Base-by-base conservation (phyloP, 2,888 invertebrate genomes). In the Leptinotarsa juncta region DNA sequence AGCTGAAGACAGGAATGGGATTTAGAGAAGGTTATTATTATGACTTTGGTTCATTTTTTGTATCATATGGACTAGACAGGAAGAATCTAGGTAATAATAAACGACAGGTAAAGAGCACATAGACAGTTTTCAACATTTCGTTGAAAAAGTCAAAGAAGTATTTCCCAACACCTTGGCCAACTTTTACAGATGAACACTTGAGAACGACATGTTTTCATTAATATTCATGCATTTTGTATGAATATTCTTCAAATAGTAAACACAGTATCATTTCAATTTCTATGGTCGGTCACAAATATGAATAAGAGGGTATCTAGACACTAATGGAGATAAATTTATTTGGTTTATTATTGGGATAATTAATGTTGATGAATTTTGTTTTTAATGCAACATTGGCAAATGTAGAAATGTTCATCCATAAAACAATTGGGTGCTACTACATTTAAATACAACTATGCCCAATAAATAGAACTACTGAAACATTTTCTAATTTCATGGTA, bases 31-130 rank as follows among this genome's bases (percentile, higher is more conserved):
- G 79, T 78, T 76, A 77, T 71, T 77, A 79, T 71, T 77, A 79
- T 77, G 77, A 77, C 83, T 83, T 84, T 84, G 83, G 83, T 83
- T 79, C 75, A 57, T 32, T 57, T 42, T 72, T 74, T 78, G 71
- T 73, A 71, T 70, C 67, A 75, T 74, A 74, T 60, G 76, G 80
- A 81, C 82, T 81, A 81, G 81, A 81, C 42, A 69, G 69, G 57
- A 69, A 49, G 42, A 32, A 20, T 42, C 20, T 69, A 60, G 48
- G 57, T 69, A 57, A 20, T 57, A 69, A 42, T 49, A 55, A 23
- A 32, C 60, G 18, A 48, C 57, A 18, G 23, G 20, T 20, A 55
- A 55, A 69, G 48, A 68, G n/a, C 16, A 18, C n/a, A 14, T 16
- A 5, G 42, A 62, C 16, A 67, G 23, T 57, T 69, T 57, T 53